Conservation (phyloP, 2,888 invertebrate genomes). For the Cheilosia vernalis region DNA sequence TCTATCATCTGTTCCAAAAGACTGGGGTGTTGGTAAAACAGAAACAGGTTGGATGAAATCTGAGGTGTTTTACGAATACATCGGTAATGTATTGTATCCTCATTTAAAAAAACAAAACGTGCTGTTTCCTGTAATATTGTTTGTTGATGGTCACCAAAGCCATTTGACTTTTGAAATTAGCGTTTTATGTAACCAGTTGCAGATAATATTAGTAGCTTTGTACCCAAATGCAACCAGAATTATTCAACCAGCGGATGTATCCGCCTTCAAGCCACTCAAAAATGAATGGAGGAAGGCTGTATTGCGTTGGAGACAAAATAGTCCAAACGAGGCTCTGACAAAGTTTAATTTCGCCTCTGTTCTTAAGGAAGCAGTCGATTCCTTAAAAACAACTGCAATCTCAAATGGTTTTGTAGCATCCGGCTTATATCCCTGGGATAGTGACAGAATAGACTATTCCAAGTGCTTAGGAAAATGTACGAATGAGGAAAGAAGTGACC, state of each 20-base stretch:
- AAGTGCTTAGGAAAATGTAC: conserved; percentile 13
- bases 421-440: conserved; percentile 19
- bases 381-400: conserved; percentile 10
- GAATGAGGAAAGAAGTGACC: neutral
- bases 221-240: conserved; percentile 28
- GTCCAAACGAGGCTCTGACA: conserved; percentile 19
- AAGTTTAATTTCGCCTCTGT: conserved; percentile 19
- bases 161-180: neutral
- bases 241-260: conserved; percentile 12
- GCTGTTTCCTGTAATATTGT: no score
- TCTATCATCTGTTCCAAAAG: conserved; percentile 24
- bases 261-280: conserved; percentile 24
- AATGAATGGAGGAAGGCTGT: conserved; percentile 23
- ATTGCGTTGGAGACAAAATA: conserved; percentile 22
- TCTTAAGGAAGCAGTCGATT: neutral
- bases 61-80: neutral
- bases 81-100: conserved; percentile 76
- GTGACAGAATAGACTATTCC: conserved; percentile 18
- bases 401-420: conserved; percentile 22
- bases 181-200: neutral
- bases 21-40: neutral
- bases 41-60: conserved; percentile 76
- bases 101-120: conserved; percentile 8
- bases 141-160: conserved; percentile 6
- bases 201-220: conserved; percentile 8